Percentiles rank a stretch among this genome's conserved stretches.
Evolutionary conservation across 2,113 vertebrate genomes (phyloP).

Genomic region (Saimiri boliviensis): DNA sequence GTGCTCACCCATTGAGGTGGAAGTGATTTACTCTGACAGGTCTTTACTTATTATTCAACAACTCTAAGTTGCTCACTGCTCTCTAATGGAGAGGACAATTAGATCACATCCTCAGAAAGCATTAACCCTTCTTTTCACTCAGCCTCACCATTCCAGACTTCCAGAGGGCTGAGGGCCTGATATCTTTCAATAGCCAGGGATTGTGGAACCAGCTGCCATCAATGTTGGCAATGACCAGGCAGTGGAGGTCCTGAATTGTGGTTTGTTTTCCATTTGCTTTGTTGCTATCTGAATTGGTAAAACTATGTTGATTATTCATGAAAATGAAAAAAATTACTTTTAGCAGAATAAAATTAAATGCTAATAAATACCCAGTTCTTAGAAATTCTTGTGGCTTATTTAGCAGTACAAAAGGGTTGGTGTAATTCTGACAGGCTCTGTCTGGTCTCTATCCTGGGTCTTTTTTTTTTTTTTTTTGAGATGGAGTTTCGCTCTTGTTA

Average conservation of each 20-base stretch:
- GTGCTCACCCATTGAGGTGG: neutral
- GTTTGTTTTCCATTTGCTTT: neutral
- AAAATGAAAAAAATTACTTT: neutral
- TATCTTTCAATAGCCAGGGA: neutral
- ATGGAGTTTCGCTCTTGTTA: too few species aligned
- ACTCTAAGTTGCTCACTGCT: neutral
- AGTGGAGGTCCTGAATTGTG: neutral
- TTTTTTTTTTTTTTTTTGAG: neutral
- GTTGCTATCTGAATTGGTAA: neutral
- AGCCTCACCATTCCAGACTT: neutral
- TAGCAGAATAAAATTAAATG: slow-evolving; percentile 23
- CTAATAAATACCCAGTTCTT: neutral
- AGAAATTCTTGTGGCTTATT: neutral
- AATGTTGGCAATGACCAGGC: neutral
- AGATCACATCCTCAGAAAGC: neutral
- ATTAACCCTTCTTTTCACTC: neutral
- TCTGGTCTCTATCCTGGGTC: neutral
- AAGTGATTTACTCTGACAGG: neutral
- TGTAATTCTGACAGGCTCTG: neutral
- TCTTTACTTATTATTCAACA: neutral
- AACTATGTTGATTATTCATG: slow-evolving; percentile 1
- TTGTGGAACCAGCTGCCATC: neutral
- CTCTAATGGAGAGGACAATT: neutral
- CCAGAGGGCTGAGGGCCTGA: neutral
- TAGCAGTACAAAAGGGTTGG: neutral